Evolutionary conservation across 2,113 vertebrate genomes (phyloP).

Genomic region (Alligator sinensis): DNA sequence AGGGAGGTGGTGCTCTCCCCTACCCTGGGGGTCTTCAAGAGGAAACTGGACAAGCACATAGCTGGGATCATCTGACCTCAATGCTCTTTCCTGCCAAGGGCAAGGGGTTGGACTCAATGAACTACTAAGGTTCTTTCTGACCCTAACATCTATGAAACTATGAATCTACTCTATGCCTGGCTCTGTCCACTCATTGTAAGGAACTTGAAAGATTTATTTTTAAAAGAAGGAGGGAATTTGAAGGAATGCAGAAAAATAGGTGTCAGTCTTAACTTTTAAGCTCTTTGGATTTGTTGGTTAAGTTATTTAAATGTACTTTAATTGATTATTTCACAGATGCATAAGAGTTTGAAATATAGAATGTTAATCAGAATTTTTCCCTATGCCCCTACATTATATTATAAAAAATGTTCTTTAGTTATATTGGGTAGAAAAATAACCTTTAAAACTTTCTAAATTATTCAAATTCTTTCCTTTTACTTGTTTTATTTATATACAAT

Average conservation of each 20-base stretch:
- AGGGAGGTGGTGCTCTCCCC: no score
- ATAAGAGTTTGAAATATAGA: conserved; percentile 23
- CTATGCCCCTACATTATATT: not conserved
- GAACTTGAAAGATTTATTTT: not conserved
- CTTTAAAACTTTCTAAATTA: conserved; percentile 15
- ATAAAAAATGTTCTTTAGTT: conserved; percentile 6
- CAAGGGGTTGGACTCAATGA: no score
- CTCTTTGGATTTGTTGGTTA: conserved; percentile 29
- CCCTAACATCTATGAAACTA: not conserved
- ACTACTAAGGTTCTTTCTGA: no score
- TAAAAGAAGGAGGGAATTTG: not conserved
- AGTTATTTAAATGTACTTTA: conserved; percentile 39
- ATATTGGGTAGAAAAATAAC: not conserved
- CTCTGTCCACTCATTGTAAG: conserved; percentile 28
- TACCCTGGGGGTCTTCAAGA: no score
- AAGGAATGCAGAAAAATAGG: not conserved
- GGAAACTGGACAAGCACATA: no score
- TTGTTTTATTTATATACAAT: not conserved
- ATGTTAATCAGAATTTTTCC: not conserved
- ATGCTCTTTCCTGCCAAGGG: no score
- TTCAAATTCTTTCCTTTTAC: not conserved
- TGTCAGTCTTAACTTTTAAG: not conserved
- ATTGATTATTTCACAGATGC: conserved; percentile 22
- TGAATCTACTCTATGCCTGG: not conserved
- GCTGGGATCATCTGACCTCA: no score